phyloP scores from a whole-genome alignment of 2,797 vertebrate genomes.

The Lepus oiostolus region DNA sequence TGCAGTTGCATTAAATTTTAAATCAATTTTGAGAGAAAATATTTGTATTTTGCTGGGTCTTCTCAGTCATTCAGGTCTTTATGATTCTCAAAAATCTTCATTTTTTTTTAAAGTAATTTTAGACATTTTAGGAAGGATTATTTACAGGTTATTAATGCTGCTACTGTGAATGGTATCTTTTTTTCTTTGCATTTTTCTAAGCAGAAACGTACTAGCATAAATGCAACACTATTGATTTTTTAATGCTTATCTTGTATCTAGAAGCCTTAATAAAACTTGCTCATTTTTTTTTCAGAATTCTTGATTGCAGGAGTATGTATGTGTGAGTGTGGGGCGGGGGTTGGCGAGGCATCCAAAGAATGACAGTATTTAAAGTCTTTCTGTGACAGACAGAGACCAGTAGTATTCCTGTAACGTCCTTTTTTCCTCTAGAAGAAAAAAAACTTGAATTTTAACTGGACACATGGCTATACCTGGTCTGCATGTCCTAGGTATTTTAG shows the following conservation, averaged over 20 bases:
- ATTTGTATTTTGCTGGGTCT: background rate
- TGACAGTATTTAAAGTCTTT: background rate
- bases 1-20: constrained; percentile 15
- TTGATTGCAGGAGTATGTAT: background rate
- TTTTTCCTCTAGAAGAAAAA: background rate
- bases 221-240: constrained; percentile 2
- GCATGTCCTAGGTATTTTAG: background rate
- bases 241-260: background rate
- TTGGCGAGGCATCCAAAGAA: background rate
- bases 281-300: background rate
- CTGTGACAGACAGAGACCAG: constrained; percentile 18
- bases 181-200: constrained; percentile 3
- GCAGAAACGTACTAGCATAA: background rate
- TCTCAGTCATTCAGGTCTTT: background rate
- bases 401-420: background rate
- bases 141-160: constrained; percentile 22
- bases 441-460: background rate
- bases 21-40: background rate
- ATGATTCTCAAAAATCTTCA: constrained; percentile 6
- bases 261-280: background rate
- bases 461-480: background rate
- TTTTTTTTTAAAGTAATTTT: background rate
- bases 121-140: constrained; percentile 32
- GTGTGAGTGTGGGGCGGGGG: too few species aligned
- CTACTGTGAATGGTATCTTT: background rate